A percentile compares a stretch with the other conserved stretches of the same genome.
phyloP scores from a whole-genome alignment of 2,888 invertebrate species.

The Drosophila nigricruria region DNA sequence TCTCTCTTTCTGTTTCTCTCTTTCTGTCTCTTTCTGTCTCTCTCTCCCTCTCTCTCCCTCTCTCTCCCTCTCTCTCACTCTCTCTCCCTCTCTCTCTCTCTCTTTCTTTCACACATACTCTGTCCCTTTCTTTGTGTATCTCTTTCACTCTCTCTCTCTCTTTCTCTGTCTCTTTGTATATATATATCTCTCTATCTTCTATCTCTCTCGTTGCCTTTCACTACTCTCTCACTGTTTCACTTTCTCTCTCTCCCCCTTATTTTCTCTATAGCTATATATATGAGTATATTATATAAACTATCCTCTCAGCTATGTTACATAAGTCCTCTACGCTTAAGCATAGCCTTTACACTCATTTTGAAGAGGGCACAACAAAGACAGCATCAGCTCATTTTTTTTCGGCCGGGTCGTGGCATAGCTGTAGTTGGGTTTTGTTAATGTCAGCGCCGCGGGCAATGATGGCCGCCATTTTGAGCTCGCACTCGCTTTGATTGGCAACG shows the following conservation, averaged over 20 bases:
- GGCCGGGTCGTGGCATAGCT: slow-evolving; percentile 17
- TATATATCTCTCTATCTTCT: background rate
- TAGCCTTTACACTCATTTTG: background rate
- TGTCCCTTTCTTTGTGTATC: background rate
- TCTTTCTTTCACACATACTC: background rate
- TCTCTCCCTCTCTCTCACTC: background rate
- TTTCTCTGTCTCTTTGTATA: no score
- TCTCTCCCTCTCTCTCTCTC: background rate
- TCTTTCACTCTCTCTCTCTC: background rate
- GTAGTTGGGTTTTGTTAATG: slow-evolving; percentile 80
- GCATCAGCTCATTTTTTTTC: slow-evolving; percentile 34
- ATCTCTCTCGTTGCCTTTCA: background rate
- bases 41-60: background rate
- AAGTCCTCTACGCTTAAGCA: background rate
- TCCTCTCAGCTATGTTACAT: background rate
- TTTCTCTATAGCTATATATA: background rate
- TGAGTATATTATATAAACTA: background rate
- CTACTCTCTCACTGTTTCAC: background rate
- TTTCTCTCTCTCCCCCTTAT: background rate
- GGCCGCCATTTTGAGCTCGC: slow-evolving; percentile 73
- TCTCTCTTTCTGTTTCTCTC: background rate
- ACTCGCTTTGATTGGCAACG: slow-evolving; percentile 73
- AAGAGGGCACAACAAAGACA: slow-evolving; percentile 5
- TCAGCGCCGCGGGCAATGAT: slow-evolving; percentile 57
- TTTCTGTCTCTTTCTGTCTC: background rate